These are phyloP conservation scores for Phylloscopus whistleri DNA, from an alignment of 2,113 vertebrate genomes.

Conservation along the genomic window DNA sequence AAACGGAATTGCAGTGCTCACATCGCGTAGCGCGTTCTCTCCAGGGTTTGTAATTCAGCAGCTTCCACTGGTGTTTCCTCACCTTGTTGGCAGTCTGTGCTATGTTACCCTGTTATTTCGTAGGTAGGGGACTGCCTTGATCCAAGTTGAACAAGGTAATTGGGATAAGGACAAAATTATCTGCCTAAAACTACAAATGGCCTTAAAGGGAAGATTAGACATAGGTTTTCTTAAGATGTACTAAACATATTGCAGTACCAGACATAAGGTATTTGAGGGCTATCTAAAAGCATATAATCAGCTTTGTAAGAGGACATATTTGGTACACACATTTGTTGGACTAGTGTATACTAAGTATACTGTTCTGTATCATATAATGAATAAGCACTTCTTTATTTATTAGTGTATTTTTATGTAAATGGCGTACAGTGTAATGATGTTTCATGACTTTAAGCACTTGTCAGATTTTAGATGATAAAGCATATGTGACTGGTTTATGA, in stretches of 20 bases:
- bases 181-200: background rate
- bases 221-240: background rate
- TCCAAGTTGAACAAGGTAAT: background rate
- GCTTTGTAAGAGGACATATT: slow-evolving; percentile 8
- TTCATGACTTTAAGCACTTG: background rate
- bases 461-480: background rate
- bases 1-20: fast-evolving
- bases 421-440: background rate
- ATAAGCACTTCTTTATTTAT: background rate
- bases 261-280: slow-evolving; percentile 4
- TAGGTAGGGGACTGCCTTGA: background rate
- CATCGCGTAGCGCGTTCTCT: fast-evolving
- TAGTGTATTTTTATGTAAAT: background rate
- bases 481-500: background rate
- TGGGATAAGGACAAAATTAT: background rate
- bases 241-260: background rate
- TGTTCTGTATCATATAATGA: background rate
- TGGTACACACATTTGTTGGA: background rate
- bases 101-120: background rate
- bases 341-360: background rate
- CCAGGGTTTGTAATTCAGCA: background rate
- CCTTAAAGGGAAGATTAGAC: background rate
- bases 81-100: background rate
- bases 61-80: background rate
- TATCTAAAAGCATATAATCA: slow-evolving; percentile 35